Conservation (phyloP, 2,888 invertebrate genomes). For the Lasioglossum figueresi region DNA sequence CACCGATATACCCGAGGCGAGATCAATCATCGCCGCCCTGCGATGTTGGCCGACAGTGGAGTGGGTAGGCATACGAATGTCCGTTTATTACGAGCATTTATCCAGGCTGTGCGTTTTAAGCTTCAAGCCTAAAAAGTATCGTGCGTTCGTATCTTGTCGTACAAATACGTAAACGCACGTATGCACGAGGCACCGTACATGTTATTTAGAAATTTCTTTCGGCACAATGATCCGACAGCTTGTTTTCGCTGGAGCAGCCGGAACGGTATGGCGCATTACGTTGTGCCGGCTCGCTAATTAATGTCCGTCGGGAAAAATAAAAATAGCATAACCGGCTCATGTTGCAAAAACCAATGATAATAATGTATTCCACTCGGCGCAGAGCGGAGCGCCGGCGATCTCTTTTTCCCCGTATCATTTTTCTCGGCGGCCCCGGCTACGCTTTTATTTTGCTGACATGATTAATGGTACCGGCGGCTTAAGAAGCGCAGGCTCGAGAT, state of each 20-base stretch:
- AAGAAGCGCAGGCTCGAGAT: constrained; percentile 61
- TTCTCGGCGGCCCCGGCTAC: constrained; percentile 67
- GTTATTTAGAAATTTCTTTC: constrained; percentile 7
- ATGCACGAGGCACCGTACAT: background rate
- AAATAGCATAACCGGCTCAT: background rate
- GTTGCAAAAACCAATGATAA: constrained; percentile 67
- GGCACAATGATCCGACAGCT: background rate
- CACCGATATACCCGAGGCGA: too few species aligned
- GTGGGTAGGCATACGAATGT: too few species aligned
- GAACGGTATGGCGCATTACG: background rate
- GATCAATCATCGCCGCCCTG: too few species aligned
- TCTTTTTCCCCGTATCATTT: constrained; percentile 71
- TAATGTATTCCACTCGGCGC: constrained; percentile 66
- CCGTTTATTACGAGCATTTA: background rate
- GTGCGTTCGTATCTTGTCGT: background rate
- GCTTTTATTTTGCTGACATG: constrained; percentile 75
- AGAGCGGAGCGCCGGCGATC: constrained; percentile 37
- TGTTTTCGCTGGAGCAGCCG: background rate
- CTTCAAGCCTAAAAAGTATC: background rate
- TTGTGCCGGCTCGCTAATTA: constrained; percentile 58
- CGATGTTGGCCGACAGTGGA: too few species aligned
- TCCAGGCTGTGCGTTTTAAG: background rate
- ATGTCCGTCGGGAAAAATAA: constrained; percentile 50
- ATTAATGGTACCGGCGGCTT: constrained; percentile 72
- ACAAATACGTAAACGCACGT: background rate